Base-by-base conservation (phyloP, 2,888 invertebrate species). In the Drosophila mayaguana region DNA sequence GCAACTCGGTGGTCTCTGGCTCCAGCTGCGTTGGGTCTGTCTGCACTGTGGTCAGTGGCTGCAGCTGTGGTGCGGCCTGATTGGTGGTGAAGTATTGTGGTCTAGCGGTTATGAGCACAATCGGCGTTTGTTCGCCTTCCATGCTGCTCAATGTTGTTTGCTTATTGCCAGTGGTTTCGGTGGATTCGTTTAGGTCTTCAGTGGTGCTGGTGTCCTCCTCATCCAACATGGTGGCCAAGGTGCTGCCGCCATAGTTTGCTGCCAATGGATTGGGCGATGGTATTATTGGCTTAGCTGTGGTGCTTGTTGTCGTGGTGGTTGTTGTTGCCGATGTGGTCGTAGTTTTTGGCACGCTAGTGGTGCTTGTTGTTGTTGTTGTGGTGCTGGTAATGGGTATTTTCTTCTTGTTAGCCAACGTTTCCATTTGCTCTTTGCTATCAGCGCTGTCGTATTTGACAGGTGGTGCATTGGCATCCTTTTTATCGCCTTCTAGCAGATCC, bases 81-180 rank as follows among this genome's bases (percentile, higher is more conserved):
- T 75, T 56, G 38, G 61, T 59, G 14, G 75, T 68, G 60, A 85
- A 77, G 32, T 78, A 82, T 20, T 88, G 86, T 2, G 91, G 89
- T 8, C 79, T 70, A 0, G 84, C 80, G 5, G 88, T 90, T 2
- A 89, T 91, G 2, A 88, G 48, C 2, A 88, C 84, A 22, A 88
- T 60, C 0, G 83, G 80, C 1, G 84, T 82, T 6, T 72, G 60
- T 8, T 81, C 75, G 5, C 63, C 43, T 14, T 85, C 82, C 6
- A 75, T 55, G 25, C 74, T 77, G 48, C 75, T 69, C 6, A 63
- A 61, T 0, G 80, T 87, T 5, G 79, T 81, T 14, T 51, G 14
- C 2, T 72, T 66, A 14, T 9, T 34, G 9, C n/a, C 25, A 0
- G 59, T 22, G 3, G 75, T 61, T 38, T 78, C 80, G 3, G 73